Evolutionary conservation across 2,888 invertebrate species (phyloP).

Genomic region (Exocentrus adspersus): DNA sequence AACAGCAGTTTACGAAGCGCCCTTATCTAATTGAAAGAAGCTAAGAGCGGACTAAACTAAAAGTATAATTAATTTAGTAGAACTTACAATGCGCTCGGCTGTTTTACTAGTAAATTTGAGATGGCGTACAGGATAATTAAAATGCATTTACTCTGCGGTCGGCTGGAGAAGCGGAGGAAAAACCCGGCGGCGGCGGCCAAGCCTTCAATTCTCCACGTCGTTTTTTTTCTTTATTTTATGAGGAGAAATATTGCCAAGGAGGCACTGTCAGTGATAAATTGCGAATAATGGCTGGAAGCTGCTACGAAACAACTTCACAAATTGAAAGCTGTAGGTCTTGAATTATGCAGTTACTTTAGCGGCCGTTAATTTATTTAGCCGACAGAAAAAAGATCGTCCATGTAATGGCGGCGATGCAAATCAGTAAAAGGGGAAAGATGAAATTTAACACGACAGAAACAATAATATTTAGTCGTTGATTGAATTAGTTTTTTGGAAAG

Average conservation of each 20-base stretch:
- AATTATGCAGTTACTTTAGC: too few relatives aligned
- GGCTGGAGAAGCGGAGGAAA: neutral
- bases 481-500: too few relatives aligned
- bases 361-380: too few relatives aligned
- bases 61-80: constrained; percentile 19
- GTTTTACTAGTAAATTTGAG: constrained; percentile 15
- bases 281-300: too few relatives aligned
- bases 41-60: constrained; percentile 11
- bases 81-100: neutral
- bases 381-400: too few relatives aligned
- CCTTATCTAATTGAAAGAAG: constrained; percentile 15
- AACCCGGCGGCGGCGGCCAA: neutral
- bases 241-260: neutral
- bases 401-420: too few relatives aligned
- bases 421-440: too few relatives aligned
- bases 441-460: too few relatives aligned
- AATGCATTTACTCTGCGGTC: constrained; percentile 5
- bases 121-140: constrained; percentile 11
- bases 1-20: constrained; percentile 13
- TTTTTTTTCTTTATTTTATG: neutral
- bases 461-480: too few relatives aligned
- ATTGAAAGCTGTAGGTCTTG: too few relatives aligned
- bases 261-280: neutral
- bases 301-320: too few relatives aligned
- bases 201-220: neutral